Evolutionary conservation across 1,140 invertebrate species (phyloP).

Genomic region (Drosophila seguyi): DNA sequence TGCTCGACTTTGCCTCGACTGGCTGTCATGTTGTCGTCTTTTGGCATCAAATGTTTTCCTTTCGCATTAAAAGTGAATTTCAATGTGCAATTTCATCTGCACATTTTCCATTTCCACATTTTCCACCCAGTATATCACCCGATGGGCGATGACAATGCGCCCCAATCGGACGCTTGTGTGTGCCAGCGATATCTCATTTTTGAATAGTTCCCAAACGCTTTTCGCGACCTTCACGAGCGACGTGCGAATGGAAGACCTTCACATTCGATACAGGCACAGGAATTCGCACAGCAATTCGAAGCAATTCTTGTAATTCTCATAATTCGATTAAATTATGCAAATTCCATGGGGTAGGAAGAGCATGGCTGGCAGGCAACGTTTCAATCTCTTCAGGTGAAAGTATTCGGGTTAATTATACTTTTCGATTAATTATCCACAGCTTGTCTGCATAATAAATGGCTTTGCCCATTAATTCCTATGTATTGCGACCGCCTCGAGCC

Average conservation of each 20-base stretch:
- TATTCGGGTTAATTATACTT: constrained; percentile 11
- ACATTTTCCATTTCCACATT: constrained; percentile 13
- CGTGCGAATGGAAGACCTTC: constrained; percentile 31
- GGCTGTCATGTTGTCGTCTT: constrained; percentile 65
- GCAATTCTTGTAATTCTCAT: constrained; percentile 1
- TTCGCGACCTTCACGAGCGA: constrained; percentile 54
- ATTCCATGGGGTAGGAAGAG: constrained; percentile 20
- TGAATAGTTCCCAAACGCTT: constrained; percentile 69
- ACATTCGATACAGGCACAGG: constrained; percentile 4
- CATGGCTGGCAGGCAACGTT: too few species aligned
- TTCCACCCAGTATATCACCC: not conserved
- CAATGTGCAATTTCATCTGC: constrained; percentile 63
- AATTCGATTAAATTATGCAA: constrained; percentile 78
- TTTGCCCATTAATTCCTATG: constrained; percentile 10
- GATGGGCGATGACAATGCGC: constrained; percentile 18
- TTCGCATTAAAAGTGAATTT: constrained; percentile 65
- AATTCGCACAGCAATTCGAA: not conserved
- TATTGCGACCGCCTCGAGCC: not conserved
- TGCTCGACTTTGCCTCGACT: constrained; percentile 20
- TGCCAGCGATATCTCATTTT: constrained; percentile 61
- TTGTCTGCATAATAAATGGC: constrained; percentile 14
- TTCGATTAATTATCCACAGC: constrained; percentile 20
- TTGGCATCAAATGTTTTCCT: constrained; percentile 35
- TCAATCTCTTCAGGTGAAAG: not conserved
- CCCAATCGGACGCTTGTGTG: constrained; percentile 21